Evolutionary conservation across 2,888 invertebrate genomes (phyloP).

Genomic region (Erebia palarica): DNA sequence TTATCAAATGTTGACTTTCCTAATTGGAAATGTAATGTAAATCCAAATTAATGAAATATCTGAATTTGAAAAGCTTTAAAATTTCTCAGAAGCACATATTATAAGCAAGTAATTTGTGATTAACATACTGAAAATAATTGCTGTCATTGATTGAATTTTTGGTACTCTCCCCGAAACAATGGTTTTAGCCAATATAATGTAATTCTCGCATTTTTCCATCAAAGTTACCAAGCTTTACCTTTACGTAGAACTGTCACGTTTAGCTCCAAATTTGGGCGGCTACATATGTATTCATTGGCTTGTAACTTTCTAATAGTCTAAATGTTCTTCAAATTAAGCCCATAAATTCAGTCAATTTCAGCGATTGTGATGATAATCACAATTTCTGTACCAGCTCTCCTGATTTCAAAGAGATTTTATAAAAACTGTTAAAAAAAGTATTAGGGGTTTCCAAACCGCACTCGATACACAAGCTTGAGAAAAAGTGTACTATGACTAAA

Average conservation of each 20-base stretch:
- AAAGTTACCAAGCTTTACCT: too few species aligned
- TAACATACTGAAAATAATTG: background rate
- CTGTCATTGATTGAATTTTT: background rate
- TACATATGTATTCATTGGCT: too few species aligned
- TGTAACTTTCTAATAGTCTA: too few species aligned
- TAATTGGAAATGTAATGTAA: background rate
- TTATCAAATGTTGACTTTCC: background rate
- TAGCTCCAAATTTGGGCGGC: too few species aligned
- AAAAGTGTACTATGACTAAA: background rate
- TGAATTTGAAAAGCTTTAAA: too few species aligned
- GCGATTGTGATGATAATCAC: background rate
- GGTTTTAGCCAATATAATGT: too few species aligned
- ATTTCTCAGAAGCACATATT: too few species aligned
- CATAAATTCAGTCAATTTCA: background rate
- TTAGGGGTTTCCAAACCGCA: slow-evolving; percentile 31
- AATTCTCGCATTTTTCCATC: too few species aligned
- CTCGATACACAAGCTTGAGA: slow-evolving; percentile 29
- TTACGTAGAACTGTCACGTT: too few species aligned
- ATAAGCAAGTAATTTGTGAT: too few species aligned
- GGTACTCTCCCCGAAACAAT: background rate
- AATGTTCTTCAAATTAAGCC: background rate
- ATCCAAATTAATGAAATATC: too few species aligned
- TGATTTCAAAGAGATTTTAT: background rate
- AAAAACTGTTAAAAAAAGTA: slow-evolving; percentile 9
- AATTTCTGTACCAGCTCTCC: background rate